phyloP scores from a whole-genome alignment of 2,888 invertebrate genomes.

The Galeopsomyia nigrocyanea region DNA sequence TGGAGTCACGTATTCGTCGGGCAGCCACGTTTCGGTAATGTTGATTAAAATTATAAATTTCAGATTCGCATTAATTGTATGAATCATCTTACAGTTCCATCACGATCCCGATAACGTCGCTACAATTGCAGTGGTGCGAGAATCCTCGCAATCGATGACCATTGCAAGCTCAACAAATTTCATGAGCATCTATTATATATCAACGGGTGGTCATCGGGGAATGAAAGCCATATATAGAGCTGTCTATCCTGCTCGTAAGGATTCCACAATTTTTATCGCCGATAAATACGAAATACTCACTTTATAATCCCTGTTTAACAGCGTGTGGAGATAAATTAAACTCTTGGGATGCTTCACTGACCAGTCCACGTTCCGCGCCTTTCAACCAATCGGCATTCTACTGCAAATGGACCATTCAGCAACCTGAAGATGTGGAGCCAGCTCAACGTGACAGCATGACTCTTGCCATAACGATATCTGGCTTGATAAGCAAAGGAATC shows the following conservation, averaged over 20 bases:
- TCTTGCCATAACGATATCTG: conserved; percentile 56
- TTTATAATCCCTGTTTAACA: conserved; percentile 42
- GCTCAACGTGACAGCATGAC: conserved; percentile 48
- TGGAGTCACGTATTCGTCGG: conserved; percentile 1
- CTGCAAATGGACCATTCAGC: conserved; percentile 60
- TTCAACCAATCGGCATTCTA: conserved; percentile 59
- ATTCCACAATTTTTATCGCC: conserved; percentile 35
- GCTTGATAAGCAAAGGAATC: conserved; percentile 48
- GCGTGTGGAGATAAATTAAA: conserved; percentile 61
- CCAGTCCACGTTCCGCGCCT: conserved; percentile 50
- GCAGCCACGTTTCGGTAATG: conserved; percentile 40
- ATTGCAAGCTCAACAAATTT: conserved; percentile 77
- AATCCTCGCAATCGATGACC: conserved; percentile 60
- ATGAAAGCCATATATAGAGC: conserved; percentile 81
- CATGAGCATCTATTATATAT: conserved; percentile 75
- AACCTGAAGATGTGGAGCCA: conserved; percentile 49
- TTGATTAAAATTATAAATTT: neutral
- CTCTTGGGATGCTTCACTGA: conserved; percentile 52
- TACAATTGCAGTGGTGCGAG: conserved; percentile 64
- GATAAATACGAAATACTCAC: neutral
- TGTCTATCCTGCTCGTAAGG: conserved; percentile 74
- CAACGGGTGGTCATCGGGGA: conserved; percentile 73
- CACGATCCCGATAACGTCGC: conserved; percentile 72
- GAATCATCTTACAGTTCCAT: conserved; percentile 68
- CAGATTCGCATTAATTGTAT: neutral